Evolutionary conservation across 2,797 vertebrate genomes (phyloP).

Genomic region (Alauda arvensis): DNA sequence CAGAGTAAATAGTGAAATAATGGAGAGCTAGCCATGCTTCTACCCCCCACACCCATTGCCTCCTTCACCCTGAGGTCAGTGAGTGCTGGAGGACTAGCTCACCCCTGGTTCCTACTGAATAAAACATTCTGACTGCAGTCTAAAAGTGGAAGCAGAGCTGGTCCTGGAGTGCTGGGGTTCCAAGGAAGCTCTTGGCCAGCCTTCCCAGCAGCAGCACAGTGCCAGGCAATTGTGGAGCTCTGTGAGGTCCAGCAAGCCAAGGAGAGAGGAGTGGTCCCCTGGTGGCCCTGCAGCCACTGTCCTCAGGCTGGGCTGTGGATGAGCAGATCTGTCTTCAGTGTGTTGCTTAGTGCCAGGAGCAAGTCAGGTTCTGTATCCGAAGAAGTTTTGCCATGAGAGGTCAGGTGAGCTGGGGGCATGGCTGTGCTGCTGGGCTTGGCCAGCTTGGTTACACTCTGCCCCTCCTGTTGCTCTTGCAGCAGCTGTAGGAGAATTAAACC

Average conservation of each 20-base stretch:
- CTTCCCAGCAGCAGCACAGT: background rate
- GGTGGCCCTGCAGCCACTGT: background rate
- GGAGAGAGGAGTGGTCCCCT: background rate
- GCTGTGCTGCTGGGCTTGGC: background rate
- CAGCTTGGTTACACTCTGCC: background rate
- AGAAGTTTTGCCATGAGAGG: background rate
- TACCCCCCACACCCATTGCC: background rate
- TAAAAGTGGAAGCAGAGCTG: background rate
- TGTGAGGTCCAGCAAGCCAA: fast-evolving
- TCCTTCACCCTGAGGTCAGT: background rate
- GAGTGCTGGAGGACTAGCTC: background rate
- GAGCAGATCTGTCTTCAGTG: fast-evolving
- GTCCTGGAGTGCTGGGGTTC: background rate
- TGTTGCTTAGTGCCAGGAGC: background rate
- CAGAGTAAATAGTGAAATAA: background rate
- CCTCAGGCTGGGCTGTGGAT: background rate
- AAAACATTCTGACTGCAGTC: background rate
- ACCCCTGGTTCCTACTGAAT: background rate
- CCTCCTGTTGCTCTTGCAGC: background rate
- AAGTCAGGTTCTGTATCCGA: fast-evolving
- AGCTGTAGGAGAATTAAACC: background rate
- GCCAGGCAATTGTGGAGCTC: fast-evolving
- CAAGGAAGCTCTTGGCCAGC: background rate
- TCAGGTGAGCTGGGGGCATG: fast-evolving
- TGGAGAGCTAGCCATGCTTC: fast-evolving